Evolutionary conservation across 2,797 vertebrate species (phyloP), one percentile per base, ranked within the genome.

Genomic region (Tangara arthus): DNA sequence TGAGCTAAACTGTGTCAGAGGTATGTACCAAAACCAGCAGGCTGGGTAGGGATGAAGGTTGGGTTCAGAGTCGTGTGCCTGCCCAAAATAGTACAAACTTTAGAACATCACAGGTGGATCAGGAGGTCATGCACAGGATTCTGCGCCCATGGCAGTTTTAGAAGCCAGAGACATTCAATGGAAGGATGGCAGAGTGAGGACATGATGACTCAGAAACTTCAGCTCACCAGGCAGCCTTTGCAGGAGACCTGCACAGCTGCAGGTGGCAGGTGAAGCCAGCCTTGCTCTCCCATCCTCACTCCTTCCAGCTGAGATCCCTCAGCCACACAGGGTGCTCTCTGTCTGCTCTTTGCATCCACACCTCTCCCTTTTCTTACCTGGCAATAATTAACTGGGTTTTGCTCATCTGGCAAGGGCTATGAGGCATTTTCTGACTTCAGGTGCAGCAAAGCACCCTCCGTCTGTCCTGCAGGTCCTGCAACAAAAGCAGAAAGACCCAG

Each of bases 401-500:
- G 80, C 64, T 82, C 49, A 32, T 46, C 41, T 85, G 28, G 23
- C 8, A 52, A 69, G n/a, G 49, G 19, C 42, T 49, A 4, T 1
- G 13, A 44, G 23, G 63, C 46, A 37, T 72, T 44, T 79, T 70
- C 60, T 52, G 59, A 68, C 42, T 53, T 69, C 32, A 47, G n/a
- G 50, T 61, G 44, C 50, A 59, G 41, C 42, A 55, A 44, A 81
- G n/a, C 50, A 78, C 46, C 57, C 34, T 50, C 46, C 73, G 15
- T 30, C 55, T 66, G 44, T 73, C 64, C 81, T 53, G 26, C 4
- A 56, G 42, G 47, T 56, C 82, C 90, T 92, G 60, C 53, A 89
- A 73, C 17, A 79, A 73, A 84, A 87, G 81, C 68, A 84, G 30
- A 85, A 87, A 65, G 52, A 72, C 9, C 24, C 72, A 69, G 56